Base-by-base conservation (phyloP, 2,888 invertebrate genomes). In the Chalcis sispes region DNA sequence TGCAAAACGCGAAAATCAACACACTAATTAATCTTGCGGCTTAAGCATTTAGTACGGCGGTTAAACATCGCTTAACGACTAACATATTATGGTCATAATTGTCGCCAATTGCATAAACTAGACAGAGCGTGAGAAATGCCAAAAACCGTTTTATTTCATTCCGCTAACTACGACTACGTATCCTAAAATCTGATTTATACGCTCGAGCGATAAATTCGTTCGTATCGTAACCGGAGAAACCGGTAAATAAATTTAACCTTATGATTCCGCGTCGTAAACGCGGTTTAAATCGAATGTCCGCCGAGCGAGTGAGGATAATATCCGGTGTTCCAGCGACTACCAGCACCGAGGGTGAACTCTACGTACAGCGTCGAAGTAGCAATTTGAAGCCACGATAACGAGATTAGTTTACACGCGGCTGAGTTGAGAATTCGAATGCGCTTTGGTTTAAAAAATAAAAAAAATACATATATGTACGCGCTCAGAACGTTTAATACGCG, bases 41-140 rank as follows among this genome's bases (percentile, higher is more conserved):
- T 4, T 20, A 10, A 54, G 52, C 42, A 29, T 61, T 62, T 62
- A 42, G 32, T 50, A 23, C 18, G 25, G n/a, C 42, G 10, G 8
- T 71, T 71, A 40, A 61, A 61, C 52, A 25, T 27, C 58, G 5
- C 27, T 25, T 52, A 52, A 52, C 52, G 70, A 71, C 52, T 71
- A 61, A 58, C 58, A 70, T 50, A 36, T 50, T 25, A 50, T 15
- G 13, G 32, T 42, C 70, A 61, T 54, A 27, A 10, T n/a, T 42
- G 56, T 46, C 27, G 36, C 36, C 20, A 18, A 36, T 58, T 15
- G 58, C 20, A 56, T n/a, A 56, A 56, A 15, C 20, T 15, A 20
- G 1, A 50, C n/a, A n/a, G 29, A n/a, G n/a, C n/a, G n/a, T n/a
- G n/a, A n/a, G n/a, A n/a, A n/a, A n/a, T n/a, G n/a, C n/a, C n/a